These are phyloP conservation scores for Micropterix aruncella DNA, from an alignment of 2,888 invertebrate genomes.

Conservation along the genomic window DNA sequence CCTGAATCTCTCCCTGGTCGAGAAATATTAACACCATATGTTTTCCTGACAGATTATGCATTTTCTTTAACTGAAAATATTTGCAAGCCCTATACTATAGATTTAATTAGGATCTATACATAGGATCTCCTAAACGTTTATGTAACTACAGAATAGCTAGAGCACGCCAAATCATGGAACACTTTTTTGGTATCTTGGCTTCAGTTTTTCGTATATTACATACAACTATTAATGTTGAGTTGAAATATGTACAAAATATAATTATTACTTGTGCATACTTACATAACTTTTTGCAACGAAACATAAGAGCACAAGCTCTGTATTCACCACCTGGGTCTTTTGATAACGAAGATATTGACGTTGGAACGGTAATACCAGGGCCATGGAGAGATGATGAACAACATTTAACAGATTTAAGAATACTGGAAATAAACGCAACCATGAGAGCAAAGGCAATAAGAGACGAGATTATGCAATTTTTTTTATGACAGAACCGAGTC, in stretches of 20 bases:
- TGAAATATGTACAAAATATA: slow-evolving; percentile 6
- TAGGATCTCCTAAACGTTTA: slow-evolving; percentile 6
- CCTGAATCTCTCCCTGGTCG: slow-evolving; percentile 3
- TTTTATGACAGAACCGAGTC: too few species aligned
- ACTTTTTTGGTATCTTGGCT: slow-evolving; percentile 3
- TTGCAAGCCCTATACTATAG: slow-evolving; percentile 3
- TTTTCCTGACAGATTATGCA: not conserved
- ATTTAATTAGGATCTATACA: too few species aligned
- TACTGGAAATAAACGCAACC: slow-evolving; percentile 4
- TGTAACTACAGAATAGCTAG: slow-evolving; percentile 3
- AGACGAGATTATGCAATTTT: too few species aligned
- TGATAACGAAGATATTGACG: slow-evolving; percentile 6
- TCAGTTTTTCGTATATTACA: too few species aligned
- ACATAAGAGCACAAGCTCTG: slow-evolving; percentile 5
- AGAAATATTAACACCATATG: slow-evolving; percentile 4
- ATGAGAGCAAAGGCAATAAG: too few species aligned
- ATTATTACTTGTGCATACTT: slow-evolving; percentile 5
- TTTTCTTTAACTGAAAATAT: not conserved
- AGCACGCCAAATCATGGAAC: not conserved
- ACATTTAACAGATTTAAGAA: slow-evolving; percentile 6
- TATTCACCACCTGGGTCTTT: slow-evolving; percentile 6
- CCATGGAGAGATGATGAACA: slow-evolving; percentile 5
- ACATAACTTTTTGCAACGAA: slow-evolving; percentile 5
- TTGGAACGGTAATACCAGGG: slow-evolving; percentile 6
- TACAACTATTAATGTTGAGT: slow-evolving; percentile 3